phyloP scores from a whole-genome alignment of 1,140 invertebrate genomes.

The Calosoma granatense region DNA sequence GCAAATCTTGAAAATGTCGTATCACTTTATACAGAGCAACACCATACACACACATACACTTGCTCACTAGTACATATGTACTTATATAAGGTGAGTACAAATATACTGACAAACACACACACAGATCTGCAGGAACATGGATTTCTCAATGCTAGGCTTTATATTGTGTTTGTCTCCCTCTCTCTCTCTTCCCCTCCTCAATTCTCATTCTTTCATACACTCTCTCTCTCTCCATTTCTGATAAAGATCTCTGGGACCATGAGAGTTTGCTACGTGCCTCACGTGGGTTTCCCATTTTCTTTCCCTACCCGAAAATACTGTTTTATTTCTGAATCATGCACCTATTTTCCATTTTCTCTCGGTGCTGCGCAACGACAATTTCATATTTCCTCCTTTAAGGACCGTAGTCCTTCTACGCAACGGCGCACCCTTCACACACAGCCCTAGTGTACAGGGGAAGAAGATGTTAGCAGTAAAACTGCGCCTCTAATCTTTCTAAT shows the following conservation, averaged over 20 bases:
- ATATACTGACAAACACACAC: not conserved
- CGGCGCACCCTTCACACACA: not conserved
- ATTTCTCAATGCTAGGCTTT: not conserved
- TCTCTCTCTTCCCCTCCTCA: not conserved
- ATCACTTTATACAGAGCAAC: not conserved
- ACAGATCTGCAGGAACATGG: not conserved
- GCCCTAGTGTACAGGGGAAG: not conserved
- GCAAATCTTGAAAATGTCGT: conserved; percentile 23
- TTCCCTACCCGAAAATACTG: not conserved
- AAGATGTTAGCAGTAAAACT: not conserved
- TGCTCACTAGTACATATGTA: not conserved
- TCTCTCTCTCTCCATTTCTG: not conserved
- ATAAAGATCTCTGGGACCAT: not conserved
- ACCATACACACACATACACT: not conserved
- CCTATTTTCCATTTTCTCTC: not conserved
- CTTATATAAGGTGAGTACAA: not conserved
- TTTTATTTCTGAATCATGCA: not conserved
- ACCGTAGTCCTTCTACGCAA: not conserved
- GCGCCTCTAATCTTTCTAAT: not conserved
- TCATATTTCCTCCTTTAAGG: not conserved
- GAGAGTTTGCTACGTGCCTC: not conserved
- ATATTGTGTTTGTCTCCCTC: not conserved
- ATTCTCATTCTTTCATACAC: not conserved
- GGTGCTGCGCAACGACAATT: not conserved
- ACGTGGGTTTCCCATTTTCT: not conserved